Evolutionary conservation across 2,113 vertebrate genomes (phyloP), one percentile per base, ranked within the genome.

Genomic region (Halcyon senegalensis): DNA sequence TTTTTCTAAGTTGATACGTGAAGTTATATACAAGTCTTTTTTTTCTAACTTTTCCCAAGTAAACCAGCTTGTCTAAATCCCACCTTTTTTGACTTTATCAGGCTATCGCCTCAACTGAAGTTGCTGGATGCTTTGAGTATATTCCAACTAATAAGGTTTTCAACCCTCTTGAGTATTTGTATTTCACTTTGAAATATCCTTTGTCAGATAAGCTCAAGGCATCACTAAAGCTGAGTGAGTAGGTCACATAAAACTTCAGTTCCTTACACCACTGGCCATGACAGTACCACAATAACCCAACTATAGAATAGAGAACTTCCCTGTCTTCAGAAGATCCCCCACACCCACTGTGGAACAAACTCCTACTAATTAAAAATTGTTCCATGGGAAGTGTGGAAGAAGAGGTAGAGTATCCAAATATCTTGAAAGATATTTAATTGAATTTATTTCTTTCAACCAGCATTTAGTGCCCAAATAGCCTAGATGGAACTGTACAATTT

Each of bases 111-210:
- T 66, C 80, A 91, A 62, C 20, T 53, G 58, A 78, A 89, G 51
- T 21, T 87, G 41, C 23, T 31, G 66, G 84, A 79, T 51, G 35
- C 41, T 85, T 73, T n/a, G 39, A 76, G 37, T 63, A 39, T 48
- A 88, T 80, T 88, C 59, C 72, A 84, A 48, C 20, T 84, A 89
- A 89, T 59, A 83, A 85, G 15, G 37, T 55, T 94, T 80, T 80
- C 31, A 74, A 7, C 2, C 48, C 37, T 31, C 24, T 74, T 74
- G 67, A 85, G 63, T 50, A 81, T 75, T 70, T 83, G 41, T 28
- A 46, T 58, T 94, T 93, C 55, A 75, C 41, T 96, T 88, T 9
- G 2, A 86, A 88, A 86, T 93, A 62, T 87, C 79, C 55, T 87
- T 92, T 85, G 43, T 48, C 59, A 89, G 66, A 95, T 67, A 50